Evolutionary conservation across 2,113 vertebrate genomes (phyloP).

Genomic region (Hippoglossus stenolepis): DNA sequence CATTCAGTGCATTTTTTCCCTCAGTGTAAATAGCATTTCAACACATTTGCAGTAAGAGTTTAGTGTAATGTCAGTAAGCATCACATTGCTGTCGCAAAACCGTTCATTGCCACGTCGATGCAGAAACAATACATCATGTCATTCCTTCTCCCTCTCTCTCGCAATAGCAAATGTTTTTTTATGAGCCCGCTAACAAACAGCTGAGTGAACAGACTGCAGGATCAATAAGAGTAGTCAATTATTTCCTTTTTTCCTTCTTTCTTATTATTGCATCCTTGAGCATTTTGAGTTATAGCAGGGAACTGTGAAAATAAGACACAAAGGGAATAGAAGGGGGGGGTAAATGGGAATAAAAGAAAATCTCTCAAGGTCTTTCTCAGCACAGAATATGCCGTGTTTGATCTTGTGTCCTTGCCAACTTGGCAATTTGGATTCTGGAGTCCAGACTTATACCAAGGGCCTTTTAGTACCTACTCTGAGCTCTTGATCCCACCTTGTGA

Average conservation of each 20-base stretch:
- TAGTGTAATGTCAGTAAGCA: not conserved
- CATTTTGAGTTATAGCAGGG: conserved; percentile 2
- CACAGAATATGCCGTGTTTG: not conserved
- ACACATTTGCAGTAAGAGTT: not conserved
- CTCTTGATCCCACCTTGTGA: not conserved
- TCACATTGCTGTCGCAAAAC: conserved; percentile 12
- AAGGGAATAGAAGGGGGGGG: not conserved
- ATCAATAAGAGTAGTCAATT: conserved; percentile 35
- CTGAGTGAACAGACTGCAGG: conserved; percentile 20
- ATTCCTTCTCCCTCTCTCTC: conserved; percentile 11
- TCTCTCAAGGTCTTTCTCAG: not conserved
- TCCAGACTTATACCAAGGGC: not conserved
- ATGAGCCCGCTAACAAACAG: conserved; percentile 33
- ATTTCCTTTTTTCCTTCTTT: not conserved
- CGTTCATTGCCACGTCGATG: conserved; percentile 9
- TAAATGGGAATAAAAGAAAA: not conserved
- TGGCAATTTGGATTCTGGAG: not conserved
- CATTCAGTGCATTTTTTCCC: not conserved
- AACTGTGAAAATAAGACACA: not conserved
- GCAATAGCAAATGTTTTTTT: conserved; percentile 26
- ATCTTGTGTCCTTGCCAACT: not conserved
- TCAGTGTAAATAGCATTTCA: not conserved
- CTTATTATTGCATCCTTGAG: conserved; percentile 6
- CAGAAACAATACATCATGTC: conserved; percentile 32
- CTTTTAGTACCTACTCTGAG: not conserved